Evolutionary conservation across 2,113 vertebrate genomes (phyloP).

Genomic region (Telmatochromis sp.): DNA sequence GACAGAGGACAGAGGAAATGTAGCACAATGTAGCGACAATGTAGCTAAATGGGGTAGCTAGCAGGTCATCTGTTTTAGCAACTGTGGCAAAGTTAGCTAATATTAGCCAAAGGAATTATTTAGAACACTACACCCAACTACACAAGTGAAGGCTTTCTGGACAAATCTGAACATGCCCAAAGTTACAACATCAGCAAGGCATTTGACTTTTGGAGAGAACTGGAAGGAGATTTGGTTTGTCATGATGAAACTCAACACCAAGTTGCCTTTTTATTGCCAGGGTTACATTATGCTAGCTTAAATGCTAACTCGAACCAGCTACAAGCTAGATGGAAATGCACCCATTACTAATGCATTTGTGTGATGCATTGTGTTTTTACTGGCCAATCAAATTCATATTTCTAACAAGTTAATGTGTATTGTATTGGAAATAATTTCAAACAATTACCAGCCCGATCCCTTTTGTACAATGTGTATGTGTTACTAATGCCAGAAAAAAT

Average conservation of each 20-base stretch:
- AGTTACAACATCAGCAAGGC: neutral
- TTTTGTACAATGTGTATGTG: neutral
- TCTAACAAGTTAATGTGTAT: neutral
- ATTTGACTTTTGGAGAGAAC: neutral
- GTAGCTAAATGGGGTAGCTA: neutral
- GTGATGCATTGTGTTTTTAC: neutral
- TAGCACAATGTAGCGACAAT: neutral
- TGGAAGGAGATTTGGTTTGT: neutral
- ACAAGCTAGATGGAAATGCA: neutral
- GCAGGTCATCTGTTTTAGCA: rapidly evolving
- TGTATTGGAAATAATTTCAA: neutral
- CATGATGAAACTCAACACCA: neutral
- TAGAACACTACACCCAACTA: neutral
- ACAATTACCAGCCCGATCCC: neutral
- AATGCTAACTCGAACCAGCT: neutral
- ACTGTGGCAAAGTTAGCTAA: neutral
- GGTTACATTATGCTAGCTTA: neutral
- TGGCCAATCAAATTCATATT: neutral
- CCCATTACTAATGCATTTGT: neutral
- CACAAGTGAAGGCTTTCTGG: neutral
- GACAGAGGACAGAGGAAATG: neutral
- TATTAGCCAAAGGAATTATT: neutral
- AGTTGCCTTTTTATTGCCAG: neutral
- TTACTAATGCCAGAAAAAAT: neutral
- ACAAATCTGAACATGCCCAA: neutral